Evolutionary conservation across 2,113 vertebrate species (phyloP), one percentile per base, ranked within the genome.

Genomic region (Larimichthys polyactis): DNA sequence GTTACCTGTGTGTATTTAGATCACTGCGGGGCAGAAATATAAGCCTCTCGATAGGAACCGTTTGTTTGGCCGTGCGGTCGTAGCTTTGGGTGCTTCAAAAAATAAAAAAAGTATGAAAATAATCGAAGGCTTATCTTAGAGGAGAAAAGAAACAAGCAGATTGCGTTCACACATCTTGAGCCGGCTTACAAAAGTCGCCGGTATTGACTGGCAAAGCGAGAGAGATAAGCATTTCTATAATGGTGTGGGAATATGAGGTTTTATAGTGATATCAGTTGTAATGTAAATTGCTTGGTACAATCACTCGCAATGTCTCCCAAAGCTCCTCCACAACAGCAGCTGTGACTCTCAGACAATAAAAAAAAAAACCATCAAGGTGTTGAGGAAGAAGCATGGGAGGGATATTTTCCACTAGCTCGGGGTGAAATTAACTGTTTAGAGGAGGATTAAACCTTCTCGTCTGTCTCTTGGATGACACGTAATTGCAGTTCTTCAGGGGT

Each of bases 201-300:
- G 36, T 57, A 44, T 51, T 72, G 63, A 74, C 46, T n/a, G 76
- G 29, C 32, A 55, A 75, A 81, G 69, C 44, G 29, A n/a, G 40
- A 59, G 68, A 87, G 77, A 87, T 76, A 77, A 85, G 67, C 43
- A 6, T 59, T 88, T 89, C 78, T 79, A 22, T 73, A 81, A 72
- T 54, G 22, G 66, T 68, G 79, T 51, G 67, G 46, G 62, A 89
- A 82, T 87, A 71, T 44, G 51, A 85, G 62, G 51, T 79, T 83
- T 75, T 81, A 55, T 24, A 29, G 27, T 44, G 75, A 87, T 79
- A 86, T 82, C 64, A 54, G 60, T 65, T 59, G 65, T 6, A 40
- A 65, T 75, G 73, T 82, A 79, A 89, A 92, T 77, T 78, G 64
- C 64, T 9, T 59, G 82, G 68, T 29, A 77, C 59, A 72, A 65